These are phyloP conservation scores for Tylochromis polylepis DNA, from an alignment of 2,113 vertebrate genomes.

Conservation along the genomic window DNA sequence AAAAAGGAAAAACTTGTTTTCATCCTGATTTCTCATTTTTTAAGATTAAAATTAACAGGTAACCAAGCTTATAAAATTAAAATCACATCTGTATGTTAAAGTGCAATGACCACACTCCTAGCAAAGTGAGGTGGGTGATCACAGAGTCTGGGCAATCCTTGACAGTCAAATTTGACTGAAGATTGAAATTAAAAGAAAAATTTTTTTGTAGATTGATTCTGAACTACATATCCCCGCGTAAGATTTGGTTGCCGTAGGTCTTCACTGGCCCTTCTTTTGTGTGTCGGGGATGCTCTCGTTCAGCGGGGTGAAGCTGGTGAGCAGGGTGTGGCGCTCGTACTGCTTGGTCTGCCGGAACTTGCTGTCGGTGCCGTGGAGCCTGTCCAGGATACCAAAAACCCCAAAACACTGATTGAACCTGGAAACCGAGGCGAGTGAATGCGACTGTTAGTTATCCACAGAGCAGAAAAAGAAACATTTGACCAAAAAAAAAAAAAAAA, in stretches of 20 bases:
- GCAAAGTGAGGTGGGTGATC: neutral
- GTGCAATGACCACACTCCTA: neutral
- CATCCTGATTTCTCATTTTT: neutral
- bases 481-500: neutral
- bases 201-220: neutral
- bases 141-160: neutral
- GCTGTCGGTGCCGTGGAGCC: conserved; percentile 84
- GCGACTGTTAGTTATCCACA: neutral
- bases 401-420: conserved; percentile 94
- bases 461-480: neutral
- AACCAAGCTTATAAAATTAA: neutral
- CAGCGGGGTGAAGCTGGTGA: conserved; percentile 82
- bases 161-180: neutral
- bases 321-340: conserved; percentile 79
- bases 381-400: conserved; percentile 86
- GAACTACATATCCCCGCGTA: neutral
- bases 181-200: neutral
- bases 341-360: conserved; percentile 82
- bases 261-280: conserved; percentile 66
- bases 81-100: neutral
- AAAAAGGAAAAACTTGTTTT: neutral
- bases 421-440: neutral
- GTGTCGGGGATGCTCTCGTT: conserved; percentile 81
- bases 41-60: neutral
- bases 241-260: neutral